phyloP scores from a whole-genome alignment of 2,888 invertebrate species.

The Himalopsyche tibetana region DNA sequence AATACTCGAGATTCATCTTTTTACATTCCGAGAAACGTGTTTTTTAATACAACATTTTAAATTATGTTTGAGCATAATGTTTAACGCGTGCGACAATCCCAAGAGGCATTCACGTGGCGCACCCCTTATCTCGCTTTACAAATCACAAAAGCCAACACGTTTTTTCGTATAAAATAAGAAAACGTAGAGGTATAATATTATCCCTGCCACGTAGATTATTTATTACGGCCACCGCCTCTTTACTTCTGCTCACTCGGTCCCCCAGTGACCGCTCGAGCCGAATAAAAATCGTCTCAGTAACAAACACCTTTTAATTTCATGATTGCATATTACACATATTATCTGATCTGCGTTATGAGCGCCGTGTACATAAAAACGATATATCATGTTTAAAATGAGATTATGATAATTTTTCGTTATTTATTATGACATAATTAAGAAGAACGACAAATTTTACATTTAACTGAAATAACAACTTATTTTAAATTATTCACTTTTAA shows the following conservation, averaged over 20 bases:
- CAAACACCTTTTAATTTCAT: slow-evolving; percentile 59
- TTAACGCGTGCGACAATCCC: slow-evolving; percentile 50
- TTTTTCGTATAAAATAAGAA: slow-evolving; percentile 58
- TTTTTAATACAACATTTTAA: slow-evolving; percentile 26
- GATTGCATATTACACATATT: slow-evolving; percentile 46
- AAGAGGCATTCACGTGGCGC: slow-evolving; percentile 51
- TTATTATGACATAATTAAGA: slow-evolving; percentile 17
- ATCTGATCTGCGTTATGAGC: slow-evolving; percentile 44
- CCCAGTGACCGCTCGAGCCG: slow-evolving; percentile 45
- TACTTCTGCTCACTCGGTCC: slow-evolving; percentile 55
- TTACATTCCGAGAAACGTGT: slow-evolving; percentile 20
- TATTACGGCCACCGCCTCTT: slow-evolving; percentile 57
- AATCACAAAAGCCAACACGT: slow-evolving; percentile 58
- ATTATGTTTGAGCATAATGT: slow-evolving; percentile 14
- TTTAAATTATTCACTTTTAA: no score
- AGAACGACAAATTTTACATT: neutral
- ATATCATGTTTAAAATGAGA: slow-evolving; percentile 25
- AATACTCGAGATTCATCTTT: slow-evolving; percentile 29
- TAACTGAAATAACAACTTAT: no score
- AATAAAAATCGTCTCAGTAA: slow-evolving; percentile 56
- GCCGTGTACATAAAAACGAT: slow-evolving; percentile 23
- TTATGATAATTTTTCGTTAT: slow-evolving; percentile 3
- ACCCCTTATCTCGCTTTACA: slow-evolving; percentile 61
- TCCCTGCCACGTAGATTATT: slow-evolving; percentile 53
- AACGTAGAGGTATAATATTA: slow-evolving; percentile 47